These are phyloP conservation scores for Trypoxylus dichotomus DNA, from an alignment of 1,140 invertebrate species.

Conservation along the genomic window DNA sequence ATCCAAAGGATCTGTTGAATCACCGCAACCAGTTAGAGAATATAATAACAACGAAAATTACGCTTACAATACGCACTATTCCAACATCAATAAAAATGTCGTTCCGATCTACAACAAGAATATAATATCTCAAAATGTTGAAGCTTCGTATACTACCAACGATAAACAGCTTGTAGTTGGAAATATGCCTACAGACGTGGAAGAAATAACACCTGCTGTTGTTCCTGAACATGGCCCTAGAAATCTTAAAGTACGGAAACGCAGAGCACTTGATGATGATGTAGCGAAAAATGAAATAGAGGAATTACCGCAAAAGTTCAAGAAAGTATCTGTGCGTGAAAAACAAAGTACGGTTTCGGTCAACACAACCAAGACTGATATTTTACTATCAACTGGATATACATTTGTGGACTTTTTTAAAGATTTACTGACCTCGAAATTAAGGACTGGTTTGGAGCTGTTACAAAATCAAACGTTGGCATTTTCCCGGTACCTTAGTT, in stretches of 20 bases:
- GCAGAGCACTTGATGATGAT: conserved; percentile 27
- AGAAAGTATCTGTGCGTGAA: neutral
- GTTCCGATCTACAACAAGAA: neutral
- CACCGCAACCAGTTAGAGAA: conserved; percentile 30
- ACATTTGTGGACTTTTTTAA: conserved; percentile 37
- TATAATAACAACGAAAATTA: conserved; percentile 29
- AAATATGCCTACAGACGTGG: conserved; percentile 58
- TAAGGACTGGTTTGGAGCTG: conserved; percentile 44
- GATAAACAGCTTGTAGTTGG: conserved; percentile 59
- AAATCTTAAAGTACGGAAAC: conserved; percentile 53
- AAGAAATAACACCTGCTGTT: conserved; percentile 58
- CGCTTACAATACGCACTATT: conserved; percentile 11
- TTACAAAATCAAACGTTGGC: conserved; percentile 44
- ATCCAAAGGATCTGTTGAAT: conserved; percentile 39
- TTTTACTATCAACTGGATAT: neutral
- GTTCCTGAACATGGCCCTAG: conserved; percentile 64
- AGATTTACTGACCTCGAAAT: conserved; percentile 46
- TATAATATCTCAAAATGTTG: conserved; percentile 27
- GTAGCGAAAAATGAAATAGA: neutral
- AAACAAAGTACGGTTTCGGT: neutral
- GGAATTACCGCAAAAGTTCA: neutral
- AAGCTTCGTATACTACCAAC: conserved; percentile 38
- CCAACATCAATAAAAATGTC: conserved; percentile 32
- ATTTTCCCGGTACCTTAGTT: conserved; percentile 44
- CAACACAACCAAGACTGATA: neutral